phyloP scores from a whole-genome alignment of 2,888 invertebrate species.

The Drosophila nr. fundita region DNA sequence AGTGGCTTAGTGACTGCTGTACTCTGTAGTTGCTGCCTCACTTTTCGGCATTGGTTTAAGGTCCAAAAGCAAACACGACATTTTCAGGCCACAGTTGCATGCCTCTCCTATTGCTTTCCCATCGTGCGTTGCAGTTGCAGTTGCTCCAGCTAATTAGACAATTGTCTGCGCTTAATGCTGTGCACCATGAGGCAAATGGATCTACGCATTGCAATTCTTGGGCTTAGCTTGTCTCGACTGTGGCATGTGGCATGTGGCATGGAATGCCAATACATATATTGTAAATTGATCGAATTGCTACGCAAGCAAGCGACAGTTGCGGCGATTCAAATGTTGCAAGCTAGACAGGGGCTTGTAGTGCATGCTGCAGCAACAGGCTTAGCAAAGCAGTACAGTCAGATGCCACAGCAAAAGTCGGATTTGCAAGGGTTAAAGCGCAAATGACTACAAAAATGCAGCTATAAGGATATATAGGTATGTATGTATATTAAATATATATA shows the following conservation, averaged over 20 bases:
- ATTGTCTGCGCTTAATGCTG: constrained; percentile 49
- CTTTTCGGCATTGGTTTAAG: constrained; percentile 53
- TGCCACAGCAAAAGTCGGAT: not conserved
- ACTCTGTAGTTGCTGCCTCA: not conserved
- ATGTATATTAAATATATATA: too few species aligned
- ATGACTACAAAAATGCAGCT: not conserved
- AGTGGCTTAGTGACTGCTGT: not conserved
- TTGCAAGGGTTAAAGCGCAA: not conserved
- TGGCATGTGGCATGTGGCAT: constrained; percentile 4
- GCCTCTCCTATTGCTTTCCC: not conserved
- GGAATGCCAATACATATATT: constrained; percentile 40
- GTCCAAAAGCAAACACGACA: constrained; percentile 58
- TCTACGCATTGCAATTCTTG: constrained; percentile 33
- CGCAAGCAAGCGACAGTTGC: constrained; percentile 14
- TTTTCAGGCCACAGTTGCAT: constrained; percentile 71
- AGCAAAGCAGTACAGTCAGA: not conserved
- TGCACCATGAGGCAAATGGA: constrained; percentile 56
- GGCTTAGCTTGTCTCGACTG: constrained; percentile 11
- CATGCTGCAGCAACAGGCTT: not conserved
- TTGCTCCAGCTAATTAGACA: constrained; percentile 67
- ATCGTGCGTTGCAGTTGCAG: constrained; percentile 7
- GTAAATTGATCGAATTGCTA: constrained; percentile 64
- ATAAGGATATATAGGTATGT: too few species aligned
- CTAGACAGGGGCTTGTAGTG: not conserved
- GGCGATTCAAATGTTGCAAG: constrained; percentile 8